Base-by-base conservation (phyloP, 1,140 invertebrate genomes). In the Drosophila subobscura region DNA sequence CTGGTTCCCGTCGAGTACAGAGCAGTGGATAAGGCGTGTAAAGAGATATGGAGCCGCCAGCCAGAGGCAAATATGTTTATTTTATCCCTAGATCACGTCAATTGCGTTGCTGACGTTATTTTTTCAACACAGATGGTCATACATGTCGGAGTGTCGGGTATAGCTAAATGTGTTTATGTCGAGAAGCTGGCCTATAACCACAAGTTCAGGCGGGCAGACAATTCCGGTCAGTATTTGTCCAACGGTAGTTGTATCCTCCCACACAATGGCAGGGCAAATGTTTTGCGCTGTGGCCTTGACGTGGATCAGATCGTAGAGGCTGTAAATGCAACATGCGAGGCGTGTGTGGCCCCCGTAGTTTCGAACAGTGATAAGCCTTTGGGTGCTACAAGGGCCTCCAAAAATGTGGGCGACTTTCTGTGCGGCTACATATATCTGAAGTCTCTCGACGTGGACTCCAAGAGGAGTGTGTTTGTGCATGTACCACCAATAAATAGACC, bases 401-500 rank as follows among this genome's bases (percentile, higher is more conserved):
- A 79, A 42, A 89, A 91, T 57, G 70, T 92, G 68, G 91, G 80
- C 40, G 93, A 92, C 79, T 95, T 93, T 79, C 79, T 95, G 0
- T 95, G 94, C 68, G 94, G 95, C 79, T 95, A 94, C 74, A 94
- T 93, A 65, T 95, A 92, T 91, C 93, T 94, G 63, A 93, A 93
- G 56, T 95, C 94, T 1, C 72, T 95, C 14, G 91, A 91, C 61
- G 89, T 93, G 52, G 74, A 94, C 74, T 68, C 70, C 12, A 77
- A 90, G 7, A 91, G 92, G 29, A 92, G 92, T 20, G 47, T 95
- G 8, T 95, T 95, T 89, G 84, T 95, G 20, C 94, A 95, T 90
- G 94, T 95, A 4, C 94, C 94, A 5, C 92, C 93, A n/a, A 77
- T 94, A n/a, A 57, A 93, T 66, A 77, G 90, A 14, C 93, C 93